Evolutionary conservation across 2,888 invertebrate species (phyloP), one percentile per base, ranked within the genome.

Genomic region (Napeogenes inachia): DNA sequence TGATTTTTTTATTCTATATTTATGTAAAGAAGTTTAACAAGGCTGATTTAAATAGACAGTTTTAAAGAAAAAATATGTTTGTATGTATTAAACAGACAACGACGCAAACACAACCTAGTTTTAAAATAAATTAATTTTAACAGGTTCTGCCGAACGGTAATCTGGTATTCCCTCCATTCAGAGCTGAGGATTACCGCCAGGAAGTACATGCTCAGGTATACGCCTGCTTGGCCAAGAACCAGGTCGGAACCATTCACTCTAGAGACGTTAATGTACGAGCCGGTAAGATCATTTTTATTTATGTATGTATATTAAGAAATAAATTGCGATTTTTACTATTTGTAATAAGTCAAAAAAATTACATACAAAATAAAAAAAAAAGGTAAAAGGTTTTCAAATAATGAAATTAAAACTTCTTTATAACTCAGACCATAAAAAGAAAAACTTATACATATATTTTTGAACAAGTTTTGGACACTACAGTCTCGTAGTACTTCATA

Each of bases 151-250:
- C 97, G 61, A 98, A 98, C 85, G 98, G 98, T 78, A 97, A 98
- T 80, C 91, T 98, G 75, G 95, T 97, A 59, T 98, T 98, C 84
- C 97, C 97, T 65, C 97, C 98, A 45, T 98, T 98, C 93, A 94
- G 97, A 64, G 97, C 97, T 59, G 96, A 97, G 84, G 96, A 97
- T 82, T 98, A 98, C 80, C 93, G 96, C 54, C 97, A 98, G 85
- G 97, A 97, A 84, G 97, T 98, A 56, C 98, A 98, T 82, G 97
- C 97, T 66, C 97, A 97, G 87, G 95, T 97, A 66, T 98, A 98
- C 89, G 95, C 97, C 72, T 98, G 98, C 82, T 92, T 97, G 71
- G 98, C 98, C 10, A 93, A 95, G 75, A 98, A 97, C 85, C 93
- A 95, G 62, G 96, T 96, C 72, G 98, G 98, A 69, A 95, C 95